Percentiles rank a stretch among this genome's conserved stretches.
Conservation (phyloP, 2,797 vertebrate species). For the Orestias chungarensis region DNA sequence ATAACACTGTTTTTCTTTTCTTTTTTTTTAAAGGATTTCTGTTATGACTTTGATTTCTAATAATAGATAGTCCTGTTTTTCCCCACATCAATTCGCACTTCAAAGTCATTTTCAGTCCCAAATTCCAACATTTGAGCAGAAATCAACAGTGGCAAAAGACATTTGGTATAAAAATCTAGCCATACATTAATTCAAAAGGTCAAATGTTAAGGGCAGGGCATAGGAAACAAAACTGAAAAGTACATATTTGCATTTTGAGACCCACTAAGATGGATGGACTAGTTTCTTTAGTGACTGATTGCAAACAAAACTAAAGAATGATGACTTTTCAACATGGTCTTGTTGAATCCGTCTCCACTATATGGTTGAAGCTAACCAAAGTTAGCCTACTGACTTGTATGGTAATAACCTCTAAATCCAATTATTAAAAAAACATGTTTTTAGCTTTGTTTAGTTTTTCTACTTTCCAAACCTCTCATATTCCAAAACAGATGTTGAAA, state of each 20-base stretch:
- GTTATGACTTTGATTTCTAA: too few species aligned
- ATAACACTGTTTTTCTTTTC: too few species aligned
- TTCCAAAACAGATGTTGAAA: constrained; percentile 37
- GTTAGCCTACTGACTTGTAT: constrained; percentile 1
- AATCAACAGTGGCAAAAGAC: too few species aligned
- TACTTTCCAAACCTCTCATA: constrained; percentile 39
- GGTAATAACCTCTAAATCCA: not conserved
- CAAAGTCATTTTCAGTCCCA: too few species aligned
- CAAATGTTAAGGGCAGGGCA: not conserved
- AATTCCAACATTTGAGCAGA: too few species aligned
- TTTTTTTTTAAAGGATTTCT: too few species aligned
- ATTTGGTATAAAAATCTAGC: not conserved
- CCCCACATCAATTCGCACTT: too few species aligned
- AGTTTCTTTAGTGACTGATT: not conserved
- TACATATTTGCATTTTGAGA: not conserved
- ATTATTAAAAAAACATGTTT: constrained; percentile 6
- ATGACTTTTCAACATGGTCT: not conserved
- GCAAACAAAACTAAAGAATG: not conserved
- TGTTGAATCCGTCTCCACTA: not conserved
- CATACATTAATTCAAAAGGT: not conserved
- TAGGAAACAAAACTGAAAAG: not conserved
- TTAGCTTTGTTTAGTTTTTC: constrained; percentile 10
- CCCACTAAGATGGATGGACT: not conserved
- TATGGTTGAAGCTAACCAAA: constrained; percentile 7
- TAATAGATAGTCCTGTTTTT: too few species aligned